Evolutionary conservation across 1,140 invertebrate genomes (phyloP).

Genomic region (Brachionus koreanus): DNA sequence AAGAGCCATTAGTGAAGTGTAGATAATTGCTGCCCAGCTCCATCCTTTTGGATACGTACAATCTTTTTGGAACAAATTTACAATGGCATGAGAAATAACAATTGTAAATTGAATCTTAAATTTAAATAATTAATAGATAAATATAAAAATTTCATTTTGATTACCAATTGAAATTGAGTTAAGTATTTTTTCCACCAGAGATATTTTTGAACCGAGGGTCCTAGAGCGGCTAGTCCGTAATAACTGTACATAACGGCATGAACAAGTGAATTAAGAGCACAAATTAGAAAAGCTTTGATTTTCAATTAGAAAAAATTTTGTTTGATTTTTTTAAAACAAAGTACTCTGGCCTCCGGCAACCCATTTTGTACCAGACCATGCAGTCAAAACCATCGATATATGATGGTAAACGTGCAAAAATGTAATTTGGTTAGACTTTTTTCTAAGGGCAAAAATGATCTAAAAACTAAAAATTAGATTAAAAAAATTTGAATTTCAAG

Average conservation of each 20-base stretch:
- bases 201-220: slow-evolving; percentile 55
- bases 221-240: slow-evolving; percentile 66
- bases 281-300: slow-evolving; percentile 48
- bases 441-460: slow-evolving; percentile 63
- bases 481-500: not conserved
- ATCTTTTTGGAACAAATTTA: slow-evolving; percentile 25
- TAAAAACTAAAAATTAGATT: not conserved
- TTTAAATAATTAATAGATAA: not conserved
- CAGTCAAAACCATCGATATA: slow-evolving; percentile 57
- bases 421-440: slow-evolving; percentile 72
- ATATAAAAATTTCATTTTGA: not conserved
- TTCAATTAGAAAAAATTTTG: not conserved
- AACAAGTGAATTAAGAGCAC: slow-evolving; percentile 66
- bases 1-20: not conserved
- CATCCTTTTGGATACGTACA: slow-evolving; percentile 30
- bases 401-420: slow-evolving; percentile 71
- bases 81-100: slow-evolving; percentile 31
- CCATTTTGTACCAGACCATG: slow-evolving; percentile 52
- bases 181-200: slow-evolving; percentile 60
- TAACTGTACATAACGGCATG: slow-evolving; percentile 77
- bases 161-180: slow-evolving; percentile 54
- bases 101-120: slow-evolving; percentile 7
- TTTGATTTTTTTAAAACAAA: not conserved
- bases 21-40: slow-evolving; percentile 6
- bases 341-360: slow-evolving; percentile 46